Evolutionary conservation across 1,140 invertebrate genomes (phyloP).

Genomic region (Drosophila varians): DNA sequence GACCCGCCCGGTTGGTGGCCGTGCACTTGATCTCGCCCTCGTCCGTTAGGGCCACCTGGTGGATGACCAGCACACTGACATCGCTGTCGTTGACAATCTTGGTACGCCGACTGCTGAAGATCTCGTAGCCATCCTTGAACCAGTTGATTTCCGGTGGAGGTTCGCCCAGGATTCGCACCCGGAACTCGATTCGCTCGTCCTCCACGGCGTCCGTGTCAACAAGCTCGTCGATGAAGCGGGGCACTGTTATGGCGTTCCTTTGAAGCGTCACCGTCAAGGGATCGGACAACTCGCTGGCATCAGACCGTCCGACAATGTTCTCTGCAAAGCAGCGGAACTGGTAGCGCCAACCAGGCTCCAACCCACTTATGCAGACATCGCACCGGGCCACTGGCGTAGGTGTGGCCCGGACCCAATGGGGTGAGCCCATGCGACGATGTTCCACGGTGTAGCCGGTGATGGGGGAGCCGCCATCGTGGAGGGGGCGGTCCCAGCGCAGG

Average conservation of each 20-base stretch:
- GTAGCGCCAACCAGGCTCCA: conserved; percentile 94
- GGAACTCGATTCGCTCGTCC: conserved; percentile 93
- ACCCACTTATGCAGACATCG: conserved; percentile 89
- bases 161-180: conserved; percentile 91
- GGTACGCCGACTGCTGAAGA: conserved; percentile 91
- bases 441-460: conserved; percentile 93
- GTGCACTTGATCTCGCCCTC: conserved; percentile 95
- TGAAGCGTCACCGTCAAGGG: conserved; percentile 90
- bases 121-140: conserved; percentile 95
- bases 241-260: conserved; percentile 87
- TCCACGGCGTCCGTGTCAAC: conserved; percentile 88
- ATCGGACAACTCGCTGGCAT: conserved; percentile 91
- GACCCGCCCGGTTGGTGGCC: conserved; percentile 92
- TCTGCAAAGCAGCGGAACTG: conserved; percentile 95
- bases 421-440: conserved; percentile 89
- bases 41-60: conserved; percentile 90
- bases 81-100: conserved; percentile 91
- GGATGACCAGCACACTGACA: conserved; percentile 91
- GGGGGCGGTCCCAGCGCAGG: conserved; percentile 92
- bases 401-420: conserved; percentile 91
- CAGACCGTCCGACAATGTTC: conserved; percentile 92
- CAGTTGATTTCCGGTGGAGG: conserved; percentile 95
- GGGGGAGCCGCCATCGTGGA: conserved; percentile 93
- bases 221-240: conserved; percentile 88
- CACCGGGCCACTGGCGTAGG: conserved; percentile 88